Base-by-base conservation (phyloP, 2,113 vertebrate genomes). In the Silurus meridionalis region DNA sequence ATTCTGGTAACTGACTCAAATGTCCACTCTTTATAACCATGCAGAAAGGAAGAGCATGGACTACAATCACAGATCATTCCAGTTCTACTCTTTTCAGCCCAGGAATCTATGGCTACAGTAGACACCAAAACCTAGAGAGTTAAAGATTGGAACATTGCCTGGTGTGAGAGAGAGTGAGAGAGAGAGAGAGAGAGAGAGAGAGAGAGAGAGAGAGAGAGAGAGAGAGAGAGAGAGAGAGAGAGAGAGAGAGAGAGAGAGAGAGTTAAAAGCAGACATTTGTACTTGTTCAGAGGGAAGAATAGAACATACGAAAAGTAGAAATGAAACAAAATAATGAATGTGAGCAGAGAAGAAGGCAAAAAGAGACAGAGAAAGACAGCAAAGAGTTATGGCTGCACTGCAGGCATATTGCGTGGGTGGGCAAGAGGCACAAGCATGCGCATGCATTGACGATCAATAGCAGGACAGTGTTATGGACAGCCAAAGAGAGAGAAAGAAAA, bases 361-460 rank as follows among this genome's bases (percentile, higher is more conserved):
- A 58, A 57, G 60, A 83, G 86, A 57, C 53, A 83, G 86, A 53
- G 23, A 71, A 50, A 84, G 48, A 74, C 10, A 87, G 28, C 67
- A n/a, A 28, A 84, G 82, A 87, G 84, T 25, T 19, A 69, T 67
- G 75, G 80, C 67, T 86, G 53, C 72, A 82, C 60, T 82, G 58
- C 74, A 71, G 67, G 86, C 57, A 57, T 21, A 69, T 55, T 64
- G 86, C 50, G 85, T 88, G 84, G 91, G 87, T 74, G 89, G 86
- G 57, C 50, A 61, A 82, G 80, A 85, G 69, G 84, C 74, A 80
- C 89, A 83, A 77, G 88, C 53, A 69, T 79, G 82, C 28, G 72
- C 80, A 55, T 78, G 66, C 80, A 80, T 75, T 66, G 52, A 61
- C 52, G 25, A 89, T 90, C 84, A 87, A 89, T 88, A 84, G 72